Evolutionary conservation across 2,888 invertebrate species (phyloP), one percentile per base, ranked within the genome.

Genomic region (Dione juno): DNA sequence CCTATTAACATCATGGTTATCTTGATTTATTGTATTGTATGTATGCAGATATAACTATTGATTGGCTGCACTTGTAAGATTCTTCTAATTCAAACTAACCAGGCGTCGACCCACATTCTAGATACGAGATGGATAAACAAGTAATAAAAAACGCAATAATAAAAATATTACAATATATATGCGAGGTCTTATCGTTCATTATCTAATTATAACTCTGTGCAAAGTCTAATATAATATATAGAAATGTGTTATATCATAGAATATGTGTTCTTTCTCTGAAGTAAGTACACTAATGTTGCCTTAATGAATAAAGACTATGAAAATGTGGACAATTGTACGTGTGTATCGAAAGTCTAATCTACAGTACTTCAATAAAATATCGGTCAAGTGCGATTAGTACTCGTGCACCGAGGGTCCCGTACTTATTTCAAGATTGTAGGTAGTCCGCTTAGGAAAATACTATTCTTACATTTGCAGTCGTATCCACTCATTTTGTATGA

Each of bases 11-110:
- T 45, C 19, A 40, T 1, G 14, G 14, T 19, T 69, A 69, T 69
- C 69, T 57, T 64, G 64, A 69, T 69, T 16, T 63, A 69, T 57
- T 69, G 28, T 63, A 69, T 57, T 57, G 28, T 13, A 37, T 37
- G 8, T 8, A 43, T 43, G 43, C 13, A n/a, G n/a, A 45, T 3
- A 11, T 40, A 40, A 16, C 16, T 57, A 57, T 67, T 66, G 59
- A 45, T 53, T 66, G 48, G 41, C 28, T 35, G 40, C 53, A 66
- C 37, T 53, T 68, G 40, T 35, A 53, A 59, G 67, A 61, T 61
- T 67, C 43, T 67, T 67, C 67, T 59, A 67, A 67, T 14, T 48
- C 21, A 58, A 41, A 6, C 11, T 40, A 35, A 48, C 48, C n/a
- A 35, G 58, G n/a, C 48, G 0, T 40, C 57, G 35, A 11, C 52